Base-by-base conservation (phyloP, 2,797 vertebrate genomes). In the Hydrolagus colliei region DNA sequence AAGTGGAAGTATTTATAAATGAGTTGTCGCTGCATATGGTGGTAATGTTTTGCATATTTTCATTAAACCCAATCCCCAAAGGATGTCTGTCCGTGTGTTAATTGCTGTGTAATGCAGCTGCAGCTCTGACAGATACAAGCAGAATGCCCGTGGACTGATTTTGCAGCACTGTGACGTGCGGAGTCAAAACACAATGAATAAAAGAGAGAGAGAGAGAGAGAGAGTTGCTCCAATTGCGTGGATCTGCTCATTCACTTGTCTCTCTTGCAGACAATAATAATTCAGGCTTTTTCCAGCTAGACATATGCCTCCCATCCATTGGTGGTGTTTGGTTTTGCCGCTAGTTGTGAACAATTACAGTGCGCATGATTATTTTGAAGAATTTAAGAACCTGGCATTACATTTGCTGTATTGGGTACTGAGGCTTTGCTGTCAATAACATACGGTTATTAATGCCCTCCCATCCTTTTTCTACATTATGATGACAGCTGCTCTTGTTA, bases 21-120 rank as follows among this genome's bases (percentile, higher is more conserved):
- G 65, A 68, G 20, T 68, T 32, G 72, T 86, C 72, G 79, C 88
- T 77, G 67, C 9, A 20, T 86, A 6, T 87, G 86, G 86, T 89
- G 78, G 73, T 88, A 52, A 86, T 86, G 68, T 77, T 88, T 59
- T 88, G 91, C 91, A 90, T 88, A 89, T 82, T 89, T 89, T 87
- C 89, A 89, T 27, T 18, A 75, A 32, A 73, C 63, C 41, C 86
- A 22, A 6, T 67, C n/a, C 86, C 62, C 32, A 32, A 87, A 86
- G 87, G 85, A 86, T 88, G 84, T 85, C 85, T 90, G 88, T 82
- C 41, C 87, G 86, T 0, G 0, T 85, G 87, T 86, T 87, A 89
- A 52, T 86, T 87, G 89, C 79, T 87, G 85, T 87, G 87, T 85
- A 75, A 85, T 88, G n/a, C 85, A 89, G 89, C 89, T 91, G 90